Evolutionary conservation across 2,797 vertebrate genomes (phyloP), one percentile per base, ranked within the genome.

Genomic region (Gambelia wislizenii): DNA sequence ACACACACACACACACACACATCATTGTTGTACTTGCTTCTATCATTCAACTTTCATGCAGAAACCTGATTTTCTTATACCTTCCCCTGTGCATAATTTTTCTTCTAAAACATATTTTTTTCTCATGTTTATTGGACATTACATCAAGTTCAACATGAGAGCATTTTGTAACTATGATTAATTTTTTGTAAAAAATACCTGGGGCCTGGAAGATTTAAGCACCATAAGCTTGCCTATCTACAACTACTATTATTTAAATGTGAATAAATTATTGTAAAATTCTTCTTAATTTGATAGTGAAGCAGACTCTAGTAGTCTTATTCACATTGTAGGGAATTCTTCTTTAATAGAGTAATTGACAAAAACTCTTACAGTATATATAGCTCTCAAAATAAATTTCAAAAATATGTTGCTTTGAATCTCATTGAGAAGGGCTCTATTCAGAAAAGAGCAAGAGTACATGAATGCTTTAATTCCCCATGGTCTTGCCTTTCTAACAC

Each of bases 401-500:
- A 20, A 74, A 61, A 36, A 74, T 64, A n/a, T 20, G 42, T 84
- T 67, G 36, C 80, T 84, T 54, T 77, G 44, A 6, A 42, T 22
- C 36, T 69, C 52, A n/a, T 1, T 84, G 36, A 81, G 6, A 14
- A 78, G 77, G 42, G 85, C 16, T 64, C 22, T 83, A 67, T 3
- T 86, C 84, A 47, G 61, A 36, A 4, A 2, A 22, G 25, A 91
- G 36, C 76, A 88, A 86, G 36, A 87, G 4, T 52, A 52, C 42
- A 1, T 52, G 69, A 87, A 76, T 13, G 88, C 86, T 33, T 47
- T 13, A 90, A 87, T 81, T 86, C 3, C 89, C 75, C 36, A 30
- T 30, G 2, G 39, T 22, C 33, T 78, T 84, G 49, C 36, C 91
- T 92, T 92, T 85, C 85, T 88, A 85, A 83, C 0, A 44, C 69